Evolutionary conservation across 2,113 vertebrate species (phyloP), one percentile per base, ranked within the genome.

Genomic region (Crotalus horridus): DNA sequence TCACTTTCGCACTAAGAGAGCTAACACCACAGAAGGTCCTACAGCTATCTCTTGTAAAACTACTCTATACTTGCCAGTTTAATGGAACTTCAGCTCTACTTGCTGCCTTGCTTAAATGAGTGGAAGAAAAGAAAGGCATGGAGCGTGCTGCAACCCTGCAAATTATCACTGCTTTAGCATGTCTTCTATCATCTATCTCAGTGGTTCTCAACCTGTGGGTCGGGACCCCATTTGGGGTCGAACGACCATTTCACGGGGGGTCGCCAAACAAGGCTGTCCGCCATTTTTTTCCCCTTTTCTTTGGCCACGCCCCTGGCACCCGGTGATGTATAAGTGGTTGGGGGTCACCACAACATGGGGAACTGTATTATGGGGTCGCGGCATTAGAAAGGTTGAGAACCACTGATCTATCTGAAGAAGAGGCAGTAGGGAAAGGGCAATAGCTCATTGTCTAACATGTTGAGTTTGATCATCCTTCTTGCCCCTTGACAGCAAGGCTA

Each of bases 11-110:
- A 43, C 17, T 89, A 8, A 92, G 26, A 91, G 51, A 11, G 1
- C 51, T 1, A 23, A 43, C 12, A 51, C 24, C 59, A 85, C 33
- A 5, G 3, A 1, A 43, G 29, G 29, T 92, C 87, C 59, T 93
- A 87, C 69, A 92, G 74, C 6, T 51, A 51, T 89, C 88, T 94
- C 90, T 93, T 53, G 61, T 51, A 54, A 51, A 87, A 95, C 17
- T 21, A 81, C 69, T 39, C 6, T 43, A 43, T 89, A 92, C 7
- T 56, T 0, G 6, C 1, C 26, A 55, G 10, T 74, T 91, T 93
- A 53, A 90, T 90, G 90, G 69, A 93, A 29, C 5, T 59, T n/a
- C 61, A 39, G 23, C 48, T 59, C 6, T 85, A 0, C 43, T 56
- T 89, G n/a, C 9, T 74, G 17, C 29, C 24, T 26, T 85, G 1